phyloP scores from a whole-genome alignment of 2,113 vertebrate genomes.

The Hemicordylus capensis region DNA sequence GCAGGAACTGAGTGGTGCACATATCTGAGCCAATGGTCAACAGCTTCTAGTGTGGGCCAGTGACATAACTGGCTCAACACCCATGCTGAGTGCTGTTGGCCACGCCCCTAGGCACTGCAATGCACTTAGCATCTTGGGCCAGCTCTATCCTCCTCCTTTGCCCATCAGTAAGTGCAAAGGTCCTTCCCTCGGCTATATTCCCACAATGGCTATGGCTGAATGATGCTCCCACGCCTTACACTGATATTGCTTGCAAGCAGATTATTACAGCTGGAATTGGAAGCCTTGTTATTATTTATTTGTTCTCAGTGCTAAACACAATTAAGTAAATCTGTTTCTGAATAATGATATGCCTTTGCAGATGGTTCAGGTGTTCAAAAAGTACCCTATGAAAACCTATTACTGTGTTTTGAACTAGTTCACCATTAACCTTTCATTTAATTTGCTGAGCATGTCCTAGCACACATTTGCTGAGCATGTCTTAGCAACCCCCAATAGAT shows the following conservation, averaged over 20 bases:
- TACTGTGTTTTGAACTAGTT: neutral
- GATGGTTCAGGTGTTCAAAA: neutral
- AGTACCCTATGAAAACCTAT: conserved; percentile 4
- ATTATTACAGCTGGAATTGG: neutral
- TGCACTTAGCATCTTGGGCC: too few species aligned
- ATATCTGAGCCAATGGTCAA: neutral
- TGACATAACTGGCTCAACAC: neutral
- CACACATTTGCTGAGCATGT: neutral
- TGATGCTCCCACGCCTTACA: neutral
- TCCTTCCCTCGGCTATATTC: neutral
- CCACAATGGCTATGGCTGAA: too few species aligned
- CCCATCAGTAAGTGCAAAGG: neutral
- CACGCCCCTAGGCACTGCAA: neutral
- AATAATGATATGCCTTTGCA: conserved; percentile 15
- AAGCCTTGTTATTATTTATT: neutral
- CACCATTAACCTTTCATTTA: neutral
- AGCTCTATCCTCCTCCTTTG: neutral
- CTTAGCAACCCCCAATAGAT: neutral
- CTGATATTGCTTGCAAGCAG: neutral
- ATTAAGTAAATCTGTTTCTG: neutral
- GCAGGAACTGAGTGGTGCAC: neutral
- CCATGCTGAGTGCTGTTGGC: neutral
- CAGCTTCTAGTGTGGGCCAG: neutral
- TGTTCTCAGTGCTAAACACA: neutral
- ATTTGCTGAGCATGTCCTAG: neutral